These are phyloP conservation scores for Artemisiospiza belli DNA, from an alignment of 2,113 vertebrate species.

Conservation along the genomic window DNA sequence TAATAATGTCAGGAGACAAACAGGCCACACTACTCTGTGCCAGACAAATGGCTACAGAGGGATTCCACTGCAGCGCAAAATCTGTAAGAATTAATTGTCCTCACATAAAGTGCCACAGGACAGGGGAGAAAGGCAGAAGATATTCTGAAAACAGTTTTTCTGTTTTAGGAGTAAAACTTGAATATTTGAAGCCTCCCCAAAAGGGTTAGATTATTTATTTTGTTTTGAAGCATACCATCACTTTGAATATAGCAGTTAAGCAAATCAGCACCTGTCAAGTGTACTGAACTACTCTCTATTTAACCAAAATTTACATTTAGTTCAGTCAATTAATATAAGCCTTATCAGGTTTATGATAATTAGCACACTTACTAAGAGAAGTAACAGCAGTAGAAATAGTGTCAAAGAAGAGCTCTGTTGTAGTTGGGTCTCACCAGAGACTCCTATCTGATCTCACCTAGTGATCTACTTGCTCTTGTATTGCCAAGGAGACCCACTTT, in stretches of 20 bases:
- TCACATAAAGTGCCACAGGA: neutral
- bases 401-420: neutral
- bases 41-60: neutral
- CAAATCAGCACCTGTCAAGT: neutral
- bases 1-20: neutral
- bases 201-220: neutral
- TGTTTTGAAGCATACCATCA: neutral
- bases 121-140: neutral
- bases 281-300: constrained; percentile 1
- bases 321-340: constrained; percentile 39
- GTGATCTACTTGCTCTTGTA: constrained; percentile 47
- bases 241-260: neutral
- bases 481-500: constrained; percentile 37
- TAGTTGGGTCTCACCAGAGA: neutral
- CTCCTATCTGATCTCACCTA: constrained; percentile 57
- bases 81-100: neutral
- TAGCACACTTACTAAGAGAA: constrained; percentile 53
- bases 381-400: neutral
- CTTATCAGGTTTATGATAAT: constrained; percentile 55
- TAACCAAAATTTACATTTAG: constrained; percentile 49
- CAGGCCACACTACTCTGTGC: neutral
- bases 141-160: neutral
- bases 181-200: neutral
- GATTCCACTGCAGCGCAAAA: neutral
- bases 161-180: neutral